Percentiles rank a stretch among this genome's conserved stretches.
These are phyloP conservation scores for Ectemnius lituratus DNA, from an alignment of 2,888 invertebrate genomes.

Conservation along the genomic window DNA sequence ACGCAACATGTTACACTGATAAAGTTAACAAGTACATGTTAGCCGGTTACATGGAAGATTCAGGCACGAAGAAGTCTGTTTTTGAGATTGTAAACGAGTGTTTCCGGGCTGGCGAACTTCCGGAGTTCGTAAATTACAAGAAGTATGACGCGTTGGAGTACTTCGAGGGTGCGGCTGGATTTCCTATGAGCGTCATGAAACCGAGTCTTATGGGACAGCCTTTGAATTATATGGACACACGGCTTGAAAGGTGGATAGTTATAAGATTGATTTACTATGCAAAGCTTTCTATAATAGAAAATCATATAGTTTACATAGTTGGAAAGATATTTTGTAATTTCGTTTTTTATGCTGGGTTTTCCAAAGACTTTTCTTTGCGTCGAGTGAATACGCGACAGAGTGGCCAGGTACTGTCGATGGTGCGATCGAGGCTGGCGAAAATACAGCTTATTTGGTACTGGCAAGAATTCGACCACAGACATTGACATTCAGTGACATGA, in stretches of 20 bases:
- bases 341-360: too few relatives aligned
- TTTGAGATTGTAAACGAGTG: constrained; percentile 39
- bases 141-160: constrained; percentile 38
- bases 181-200: constrained; percentile 60
- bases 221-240: constrained; percentile 45
- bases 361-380: constrained; percentile 67
- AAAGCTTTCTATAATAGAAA: not conserved
- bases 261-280: not conserved
- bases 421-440: constrained; percentile 66
- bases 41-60: constrained; percentile 57
- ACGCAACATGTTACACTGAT: constrained; percentile 45
- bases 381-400: constrained; percentile 66
- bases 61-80: constrained; percentile 13
- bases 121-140: constrained; percentile 34
- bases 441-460: constrained; percentile 57
- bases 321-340: not conserved
- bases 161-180: constrained; percentile 25
- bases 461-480: constrained; percentile 63
- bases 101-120: constrained; percentile 36
- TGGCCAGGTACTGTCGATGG: constrained; percentile 71
- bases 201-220: constrained; percentile 53
- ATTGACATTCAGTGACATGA: constrained; percentile 45
- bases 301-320: too few relatives aligned
- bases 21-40: constrained; percentile 30
- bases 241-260: constrained; percentile 50